These are phyloP conservation scores for Crambe crambe DNA, from an alignment of 37 sponge, comb jelly and placozoan species.

Conservation along the genomic window DNA sequence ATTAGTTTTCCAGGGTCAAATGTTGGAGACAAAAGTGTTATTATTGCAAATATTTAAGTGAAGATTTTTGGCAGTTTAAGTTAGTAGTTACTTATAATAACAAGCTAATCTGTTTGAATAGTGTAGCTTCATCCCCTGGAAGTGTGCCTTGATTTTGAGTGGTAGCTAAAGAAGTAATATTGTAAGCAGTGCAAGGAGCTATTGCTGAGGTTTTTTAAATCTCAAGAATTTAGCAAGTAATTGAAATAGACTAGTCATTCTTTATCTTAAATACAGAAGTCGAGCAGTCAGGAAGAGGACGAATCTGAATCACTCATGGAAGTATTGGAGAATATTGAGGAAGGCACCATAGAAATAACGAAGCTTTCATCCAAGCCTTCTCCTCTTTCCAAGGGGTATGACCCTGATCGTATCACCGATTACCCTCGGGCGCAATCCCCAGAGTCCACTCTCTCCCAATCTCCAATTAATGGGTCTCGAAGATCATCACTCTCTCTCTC, in stretches of 20 bases:
- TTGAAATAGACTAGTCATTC: neutral
- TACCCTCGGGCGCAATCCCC: constrained; percentile 33
- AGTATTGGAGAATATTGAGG: constrained; percentile 21
- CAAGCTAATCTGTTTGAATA: too few species aligned
- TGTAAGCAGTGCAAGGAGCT: too few species aligned
- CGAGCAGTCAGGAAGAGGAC: neutral
- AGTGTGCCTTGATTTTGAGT: too few species aligned
- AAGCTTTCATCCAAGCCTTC: neutral
- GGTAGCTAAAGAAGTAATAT: too few species aligned
- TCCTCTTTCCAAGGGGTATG: neutral
- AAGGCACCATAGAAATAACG: neutral
- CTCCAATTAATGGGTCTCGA: constrained; percentile 1
- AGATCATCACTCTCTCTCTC: constrained; percentile 45
- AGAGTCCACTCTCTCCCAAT: neutral
- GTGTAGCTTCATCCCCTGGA: too few species aligned
- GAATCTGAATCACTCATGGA: constrained; percentile 34
- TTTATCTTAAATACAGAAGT: neutral
- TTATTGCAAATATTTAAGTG: too few species aligned
- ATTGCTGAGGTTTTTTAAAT: too few species aligned
- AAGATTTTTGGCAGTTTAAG: too few species aligned
- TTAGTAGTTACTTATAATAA: too few species aligned
- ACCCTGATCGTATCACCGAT: constrained; percentile 41
- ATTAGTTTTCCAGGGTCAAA: too few species aligned
- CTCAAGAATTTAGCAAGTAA: too few species aligned
- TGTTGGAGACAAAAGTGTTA: too few species aligned